Evolutionary conservation across 1,140 invertebrate species (phyloP).

Genomic region (Bombus soroeensis): DNA sequence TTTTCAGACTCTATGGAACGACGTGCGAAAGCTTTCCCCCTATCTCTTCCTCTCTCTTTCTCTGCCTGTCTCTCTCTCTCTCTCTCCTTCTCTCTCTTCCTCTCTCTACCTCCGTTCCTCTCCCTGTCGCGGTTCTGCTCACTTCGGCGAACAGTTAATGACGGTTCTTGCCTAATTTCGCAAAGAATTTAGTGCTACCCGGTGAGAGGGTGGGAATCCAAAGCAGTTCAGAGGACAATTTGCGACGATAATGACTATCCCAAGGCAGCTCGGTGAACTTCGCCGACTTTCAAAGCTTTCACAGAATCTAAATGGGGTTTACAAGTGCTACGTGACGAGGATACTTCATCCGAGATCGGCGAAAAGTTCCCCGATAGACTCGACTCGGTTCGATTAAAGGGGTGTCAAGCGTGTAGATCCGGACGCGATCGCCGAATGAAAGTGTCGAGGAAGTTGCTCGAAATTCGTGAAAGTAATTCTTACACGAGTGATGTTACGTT

Average conservation of each 20-base stretch:
- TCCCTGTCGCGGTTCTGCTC: too few species aligned
- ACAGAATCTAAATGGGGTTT: slow-evolving; percentile 46
- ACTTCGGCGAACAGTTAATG: not conserved
- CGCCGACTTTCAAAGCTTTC: slow-evolving; percentile 35
- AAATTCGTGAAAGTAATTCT: not conserved
- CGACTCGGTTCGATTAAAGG: slow-evolving; percentile 26
- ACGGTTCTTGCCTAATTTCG: slow-evolving; percentile 9
- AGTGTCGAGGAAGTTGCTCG: not conserved
- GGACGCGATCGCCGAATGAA: slow-evolving; percentile 3
- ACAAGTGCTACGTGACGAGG: slow-evolving; percentile 50
- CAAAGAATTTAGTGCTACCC: slow-evolving; percentile 7
- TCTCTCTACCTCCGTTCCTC: too few species aligned
- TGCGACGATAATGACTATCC: slow-evolving; percentile 44
- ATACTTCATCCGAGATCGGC: not conserved
- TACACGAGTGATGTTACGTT: not conserved
- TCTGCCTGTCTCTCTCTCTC: too few species aligned
- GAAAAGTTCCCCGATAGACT: slow-evolving; percentile 5
- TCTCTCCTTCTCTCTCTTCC: too few species aligned
- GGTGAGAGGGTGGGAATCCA: not conserved
- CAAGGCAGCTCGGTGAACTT: slow-evolving; percentile 33
- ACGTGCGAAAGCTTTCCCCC: not conserved
- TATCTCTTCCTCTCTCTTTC: too few species aligned
- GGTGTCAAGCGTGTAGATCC: not conserved
- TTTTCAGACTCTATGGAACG: not conserved
- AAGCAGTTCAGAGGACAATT: slow-evolving; percentile 31